phyloP scores from a whole-genome alignment of 2,888 invertebrate species.

The Chydorus sphaericus region DNA sequence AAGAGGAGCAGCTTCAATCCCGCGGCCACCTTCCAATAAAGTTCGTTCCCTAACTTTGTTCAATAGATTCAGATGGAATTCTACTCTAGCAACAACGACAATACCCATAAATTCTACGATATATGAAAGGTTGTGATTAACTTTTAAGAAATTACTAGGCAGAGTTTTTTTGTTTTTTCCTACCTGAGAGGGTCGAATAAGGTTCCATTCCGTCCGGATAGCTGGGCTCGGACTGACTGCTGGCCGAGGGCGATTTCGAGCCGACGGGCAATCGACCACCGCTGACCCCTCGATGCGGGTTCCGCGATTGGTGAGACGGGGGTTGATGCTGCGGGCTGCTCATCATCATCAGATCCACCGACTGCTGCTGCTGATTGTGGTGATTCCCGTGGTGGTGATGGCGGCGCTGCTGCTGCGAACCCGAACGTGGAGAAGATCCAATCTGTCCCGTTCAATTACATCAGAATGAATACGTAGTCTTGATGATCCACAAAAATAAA shows the following conservation, averaged over 20 bases:
- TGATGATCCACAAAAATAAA: neutral
- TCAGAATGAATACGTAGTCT: too few species aligned
- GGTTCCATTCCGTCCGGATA: constrained; percentile 10
- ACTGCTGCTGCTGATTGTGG: neutral
- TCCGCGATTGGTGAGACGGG: neutral
- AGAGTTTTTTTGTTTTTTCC: neutral
- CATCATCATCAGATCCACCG: constrained; percentile 1
- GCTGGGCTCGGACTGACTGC: constrained; percentile 8
- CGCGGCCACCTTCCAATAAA: too few species aligned
- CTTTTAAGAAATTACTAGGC: too few species aligned
- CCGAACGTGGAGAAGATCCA: neutral
- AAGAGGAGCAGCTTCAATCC: too few species aligned
- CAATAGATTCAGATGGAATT: too few species aligned
- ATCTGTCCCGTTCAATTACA: too few species aligned
- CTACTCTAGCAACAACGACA: too few species aligned
- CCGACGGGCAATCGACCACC: constrained; percentile 3
- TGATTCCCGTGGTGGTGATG: constrained; percentile 1
- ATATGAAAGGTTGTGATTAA: too few species aligned
- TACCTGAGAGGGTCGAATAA: constrained; percentile 10
- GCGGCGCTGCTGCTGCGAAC: neutral
- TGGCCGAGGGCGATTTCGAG: constrained; percentile 9
- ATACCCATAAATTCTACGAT: too few species aligned
- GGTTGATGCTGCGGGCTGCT: constrained; percentile 3
- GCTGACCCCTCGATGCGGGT: too few species aligned
- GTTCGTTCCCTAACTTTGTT: too few species aligned